phyloP scores from a whole-genome alignment of 2,797 vertebrate genomes.

The Parambassis ranga region DNA sequence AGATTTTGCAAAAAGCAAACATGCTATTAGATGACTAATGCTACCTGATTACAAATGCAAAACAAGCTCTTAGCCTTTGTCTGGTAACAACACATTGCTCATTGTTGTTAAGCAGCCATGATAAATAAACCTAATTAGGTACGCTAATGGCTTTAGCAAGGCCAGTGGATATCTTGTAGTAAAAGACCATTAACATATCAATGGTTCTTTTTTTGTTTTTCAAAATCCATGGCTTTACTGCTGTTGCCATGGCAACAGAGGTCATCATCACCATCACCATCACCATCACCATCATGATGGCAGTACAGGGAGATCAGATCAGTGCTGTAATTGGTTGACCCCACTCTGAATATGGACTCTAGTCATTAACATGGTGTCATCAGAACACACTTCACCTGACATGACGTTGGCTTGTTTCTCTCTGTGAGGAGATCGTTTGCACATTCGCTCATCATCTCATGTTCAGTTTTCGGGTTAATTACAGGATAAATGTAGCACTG shows the following conservation, averaged over 20 bases:
- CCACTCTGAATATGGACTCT: slow-evolving; percentile 20
- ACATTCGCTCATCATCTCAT: neutral
- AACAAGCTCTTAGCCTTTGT: slow-evolving; percentile 55
- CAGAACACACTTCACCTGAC: slow-evolving; percentile 23
- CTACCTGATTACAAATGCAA: slow-evolving; percentile 45
- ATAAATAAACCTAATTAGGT: slow-evolving; percentile 73
- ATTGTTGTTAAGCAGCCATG: slow-evolving; percentile 55
- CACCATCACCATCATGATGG: slow-evolving; percentile 31
- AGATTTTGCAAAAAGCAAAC: slow-evolving; percentile 45
- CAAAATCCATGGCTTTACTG: slow-evolving; percentile 2
- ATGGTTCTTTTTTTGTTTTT: slow-evolving; percentile 2
- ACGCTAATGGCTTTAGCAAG: slow-evolving; percentile 54
- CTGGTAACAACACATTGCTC: slow-evolving; percentile 35
- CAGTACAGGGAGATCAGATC: slow-evolving; percentile 39
- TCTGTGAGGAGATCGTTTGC: neutral
- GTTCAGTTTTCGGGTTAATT: neutral
- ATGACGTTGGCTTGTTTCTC: neutral
- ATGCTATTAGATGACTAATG: slow-evolving; percentile 56
- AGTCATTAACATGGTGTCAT: slow-evolving; percentile 44
- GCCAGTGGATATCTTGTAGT: slow-evolving; percentile 65
- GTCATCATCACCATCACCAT: slow-evolving; percentile 37
- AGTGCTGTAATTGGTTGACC: slow-evolving; percentile 54
- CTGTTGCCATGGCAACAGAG: slow-evolving; percentile 57
- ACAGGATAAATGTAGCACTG: neutral
- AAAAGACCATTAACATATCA: slow-evolving; percentile 70